Evolutionary conservation across 1,140 invertebrate species (phyloP).

Genomic region (Drosophila persimilis): DNA sequence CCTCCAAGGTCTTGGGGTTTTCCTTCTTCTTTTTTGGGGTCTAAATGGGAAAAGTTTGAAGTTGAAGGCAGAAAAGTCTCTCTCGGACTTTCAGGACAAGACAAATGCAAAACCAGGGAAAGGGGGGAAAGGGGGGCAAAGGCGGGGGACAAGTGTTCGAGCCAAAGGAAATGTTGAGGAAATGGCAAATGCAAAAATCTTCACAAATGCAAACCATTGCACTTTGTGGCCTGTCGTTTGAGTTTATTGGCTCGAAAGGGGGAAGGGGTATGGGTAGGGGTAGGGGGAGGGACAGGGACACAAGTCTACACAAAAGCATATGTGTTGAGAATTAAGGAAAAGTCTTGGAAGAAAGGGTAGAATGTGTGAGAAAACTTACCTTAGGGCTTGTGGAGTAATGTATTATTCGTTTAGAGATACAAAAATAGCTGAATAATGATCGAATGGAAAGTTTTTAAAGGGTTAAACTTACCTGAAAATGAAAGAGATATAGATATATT

Average conservation of each 20-base stretch:
- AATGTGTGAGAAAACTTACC: no score
- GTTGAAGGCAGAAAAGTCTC: slow-evolving; percentile 69
- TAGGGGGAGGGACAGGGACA: not conserved
- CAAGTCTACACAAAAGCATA: no score
- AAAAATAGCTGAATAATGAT: no score
- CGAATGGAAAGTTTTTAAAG: no score
- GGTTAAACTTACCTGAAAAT: no score
- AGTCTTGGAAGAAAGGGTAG: no score
- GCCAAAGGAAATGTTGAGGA: slow-evolving; percentile 21
- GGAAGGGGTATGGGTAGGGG: not conserved
- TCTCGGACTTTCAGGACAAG: slow-evolving; percentile 44
- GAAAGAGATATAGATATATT: no score
- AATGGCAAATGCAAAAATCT: slow-evolving; percentile 23
- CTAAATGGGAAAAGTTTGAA: slow-evolving; percentile 80
- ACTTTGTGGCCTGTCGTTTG: slow-evolving; percentile 26
- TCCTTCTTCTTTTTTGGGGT: slow-evolving; percentile 1
- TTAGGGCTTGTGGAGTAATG: no score
- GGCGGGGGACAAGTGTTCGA: slow-evolving; percentile 3
- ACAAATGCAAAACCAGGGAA: slow-evolving; percentile 62
- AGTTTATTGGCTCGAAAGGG: slow-evolving; percentile 28
- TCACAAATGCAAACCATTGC: slow-evolving; percentile 19
- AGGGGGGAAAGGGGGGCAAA: slow-evolving; percentile 5
- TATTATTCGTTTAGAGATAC: no score
- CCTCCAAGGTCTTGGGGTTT: slow-evolving; percentile 1
- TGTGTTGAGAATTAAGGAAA: no score